Evolutionary conservation across 2,113 vertebrate genomes (phyloP).

Genomic region (Charadrius vociferus): DNA sequence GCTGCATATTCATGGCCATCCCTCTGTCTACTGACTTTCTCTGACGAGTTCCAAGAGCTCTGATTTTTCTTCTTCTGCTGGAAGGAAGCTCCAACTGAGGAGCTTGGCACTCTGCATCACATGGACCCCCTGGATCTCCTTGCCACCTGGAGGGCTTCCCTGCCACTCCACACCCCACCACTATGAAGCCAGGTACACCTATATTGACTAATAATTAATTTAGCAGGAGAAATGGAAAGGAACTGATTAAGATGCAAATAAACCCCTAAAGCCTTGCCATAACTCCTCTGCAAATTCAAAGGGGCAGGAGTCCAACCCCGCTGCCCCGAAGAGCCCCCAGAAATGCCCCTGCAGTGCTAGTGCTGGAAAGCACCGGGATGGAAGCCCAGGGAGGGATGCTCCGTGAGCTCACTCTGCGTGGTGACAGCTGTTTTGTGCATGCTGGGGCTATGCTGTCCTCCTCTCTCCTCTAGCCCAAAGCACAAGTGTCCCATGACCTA

Average conservation of each 20-base stretch:
- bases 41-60: background rate
- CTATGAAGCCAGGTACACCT: background rate
- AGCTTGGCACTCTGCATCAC: background rate
- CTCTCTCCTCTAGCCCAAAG: background rate
- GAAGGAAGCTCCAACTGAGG: background rate
- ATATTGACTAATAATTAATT: background rate
- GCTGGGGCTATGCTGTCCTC: background rate
- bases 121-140: background rate
- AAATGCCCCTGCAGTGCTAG: background rate
- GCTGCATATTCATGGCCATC: background rate
- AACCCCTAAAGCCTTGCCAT: background rate
- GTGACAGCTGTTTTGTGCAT: background rate
- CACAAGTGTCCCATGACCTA: background rate
- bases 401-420: background rate
- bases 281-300: background rate
- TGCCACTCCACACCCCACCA: fast-evolving
- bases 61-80: background rate
- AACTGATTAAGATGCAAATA: background rate
- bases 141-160: background rate
- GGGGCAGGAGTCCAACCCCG: background rate
- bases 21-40: background rate
- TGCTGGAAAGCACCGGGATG: background rate
- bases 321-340: background rate
- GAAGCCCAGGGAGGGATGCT: background rate
- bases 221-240: background rate